phyloP scores from a whole-genome alignment of 1,140 invertebrate species.

The Brachionus angularis region DNA sequence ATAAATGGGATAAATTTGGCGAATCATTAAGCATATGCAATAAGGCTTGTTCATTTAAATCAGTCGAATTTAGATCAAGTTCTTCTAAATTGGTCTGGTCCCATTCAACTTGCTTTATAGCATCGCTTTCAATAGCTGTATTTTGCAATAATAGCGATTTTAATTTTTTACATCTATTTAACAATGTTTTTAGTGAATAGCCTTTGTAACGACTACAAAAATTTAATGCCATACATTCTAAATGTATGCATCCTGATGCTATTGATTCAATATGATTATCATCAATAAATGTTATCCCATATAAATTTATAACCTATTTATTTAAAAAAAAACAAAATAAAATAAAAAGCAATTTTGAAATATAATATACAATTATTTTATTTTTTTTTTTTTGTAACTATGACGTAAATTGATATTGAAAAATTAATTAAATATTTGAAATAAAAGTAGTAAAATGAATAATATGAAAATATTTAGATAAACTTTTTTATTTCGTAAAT shows the following conservation, averaged over 20 bases:
- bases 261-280: constrained; percentile 98
- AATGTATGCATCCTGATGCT: constrained; percentile 67
- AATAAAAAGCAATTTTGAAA: not conserved
- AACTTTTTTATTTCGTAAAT: not conserved
- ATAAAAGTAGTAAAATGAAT: too few relatives aligned
- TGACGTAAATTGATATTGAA: not conserved
- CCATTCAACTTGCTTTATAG: constrained; percentile 93
- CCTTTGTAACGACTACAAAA: constrained; percentile 94
- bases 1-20: constrained; percentile 79
- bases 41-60: constrained; percentile 85
- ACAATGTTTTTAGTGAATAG: constrained; percentile 86
- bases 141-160: constrained; percentile 90
- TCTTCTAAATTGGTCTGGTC: constrained; percentile 89
- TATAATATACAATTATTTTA: too few relatives aligned
- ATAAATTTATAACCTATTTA: constrained; percentile 56
- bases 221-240: constrained; percentile 93
- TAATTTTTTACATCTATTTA: constrained; percentile 85
- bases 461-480: not conserved
- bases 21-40: constrained; percentile 84
- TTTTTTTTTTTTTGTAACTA: too few relatives aligned
- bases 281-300: constrained; percentile 95
- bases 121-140: constrained; percentile 80
- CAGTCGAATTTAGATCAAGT: constrained; percentile 91
- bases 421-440: too few relatives aligned
- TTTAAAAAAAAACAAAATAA: not conserved